Evolutionary conservation across 2,888 invertebrate species (phyloP), one percentile per base, ranked within the genome.

Genomic region (Keiferia lycopersicella): DNA sequence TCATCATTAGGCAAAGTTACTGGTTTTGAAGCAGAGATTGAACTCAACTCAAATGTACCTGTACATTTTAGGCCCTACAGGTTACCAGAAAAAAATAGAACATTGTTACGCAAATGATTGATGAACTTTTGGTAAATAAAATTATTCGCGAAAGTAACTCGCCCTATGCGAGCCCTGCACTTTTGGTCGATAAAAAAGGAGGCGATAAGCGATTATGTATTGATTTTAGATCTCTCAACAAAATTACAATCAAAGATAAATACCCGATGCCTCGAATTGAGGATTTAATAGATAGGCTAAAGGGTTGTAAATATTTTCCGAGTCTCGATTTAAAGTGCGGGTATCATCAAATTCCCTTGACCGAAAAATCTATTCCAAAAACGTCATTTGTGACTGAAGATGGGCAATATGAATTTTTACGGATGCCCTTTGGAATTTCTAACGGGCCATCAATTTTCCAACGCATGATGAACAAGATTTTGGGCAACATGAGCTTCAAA

Each of bases 311-410:
- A 7, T 68, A 65, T 57, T 84, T 75, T 56, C 78, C 77, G 0
- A 71, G 74, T 0, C 64, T 84, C 0, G 81, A 85, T 61, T 56
- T 80, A 26, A 73, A 72, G 60, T 69, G 71, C 7, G 81, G 79
- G 0, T 79, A 79, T 64, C 74, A 77, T 48, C 82, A 83, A 64
- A 79, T 84, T 26, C 26, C 26, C 6, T 26, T 26, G 6, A 26
- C 2, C 26, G 26, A 26, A 26, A 26, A 26, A 26, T 26, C 26
- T 26, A 26, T 26, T 4, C 26, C 26, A 6, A 26, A 26, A 26
- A 26, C 26, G 26, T 26, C 26, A 26, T 26, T 26, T 26, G 26
- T 26, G 26, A 26, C 26, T 26, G 26, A 26, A n/a, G 45, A 45
- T 16, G 45, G 45, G 2, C 12, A 34, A 73, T 2, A 69, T 85